Percentiles rank a stretch among this genome's conserved stretches.
phyloP scores from a whole-genome alignment of 2,113 vertebrate genomes.

The Psilopsiagon aymara region DNA sequence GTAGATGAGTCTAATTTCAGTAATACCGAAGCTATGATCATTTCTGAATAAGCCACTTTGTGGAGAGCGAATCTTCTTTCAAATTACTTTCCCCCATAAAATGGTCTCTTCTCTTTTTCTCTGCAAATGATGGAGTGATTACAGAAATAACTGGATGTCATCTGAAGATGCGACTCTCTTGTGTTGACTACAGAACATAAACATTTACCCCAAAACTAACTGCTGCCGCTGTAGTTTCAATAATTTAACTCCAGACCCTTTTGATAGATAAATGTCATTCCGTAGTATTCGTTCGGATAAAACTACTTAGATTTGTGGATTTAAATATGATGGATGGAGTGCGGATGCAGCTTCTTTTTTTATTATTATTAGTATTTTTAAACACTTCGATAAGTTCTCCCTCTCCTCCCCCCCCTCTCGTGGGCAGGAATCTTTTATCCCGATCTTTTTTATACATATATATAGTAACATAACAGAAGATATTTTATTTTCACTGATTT shows the following conservation, averaged over 20 bases:
- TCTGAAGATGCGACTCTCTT: constrained; percentile 41
- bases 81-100: constrained; percentile 78
- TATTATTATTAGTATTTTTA: constrained; percentile 28
- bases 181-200: constrained; percentile 53
- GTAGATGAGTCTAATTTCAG: constrained; percentile 73
- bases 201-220: constrained; percentile 32
- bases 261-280: constrained; percentile 47
- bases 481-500: background rate
- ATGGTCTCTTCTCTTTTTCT: constrained; percentile 32
- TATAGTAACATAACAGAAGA: background rate
- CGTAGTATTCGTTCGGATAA: background rate
- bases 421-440: background rate
- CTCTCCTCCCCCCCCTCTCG: background rate
- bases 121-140: constrained; percentile 59
- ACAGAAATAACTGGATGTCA: constrained; percentile 41
- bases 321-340: constrained; percentile 62
- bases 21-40: constrained; percentile 70
- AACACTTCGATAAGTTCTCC: constrained; percentile 21
- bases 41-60: constrained; percentile 73
- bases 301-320: constrained; percentile 34
- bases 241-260: constrained; percentile 49
- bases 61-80: constrained; percentile 62
- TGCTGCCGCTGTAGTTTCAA: constrained; percentile 21
- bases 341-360: background rate
- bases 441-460: background rate